These are phyloP conservation scores for Aquatica leii DNA, from an alignment of 2,888 invertebrate genomes.

Conservation along the genomic window DNA sequence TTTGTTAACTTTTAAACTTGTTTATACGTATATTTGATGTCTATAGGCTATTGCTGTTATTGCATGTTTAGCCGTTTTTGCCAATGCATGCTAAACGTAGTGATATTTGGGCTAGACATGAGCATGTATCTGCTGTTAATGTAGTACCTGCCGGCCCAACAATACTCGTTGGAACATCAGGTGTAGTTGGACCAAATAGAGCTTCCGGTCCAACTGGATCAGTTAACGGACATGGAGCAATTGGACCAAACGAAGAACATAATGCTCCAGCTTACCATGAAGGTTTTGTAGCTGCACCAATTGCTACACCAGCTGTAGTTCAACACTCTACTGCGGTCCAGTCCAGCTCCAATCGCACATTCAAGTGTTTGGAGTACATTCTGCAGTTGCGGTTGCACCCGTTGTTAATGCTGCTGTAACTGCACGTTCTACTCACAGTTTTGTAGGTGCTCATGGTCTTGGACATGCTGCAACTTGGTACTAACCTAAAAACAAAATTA, in stretches of 20 bases:
- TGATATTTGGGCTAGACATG: conserved; percentile 21
- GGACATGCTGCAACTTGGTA: too few relatives aligned
- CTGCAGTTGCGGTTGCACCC: conserved; percentile 13
- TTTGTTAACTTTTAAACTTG: too few relatives aligned
- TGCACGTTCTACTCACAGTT: too few relatives aligned
- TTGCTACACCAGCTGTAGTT: not conserved
- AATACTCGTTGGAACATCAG: too few relatives aligned
- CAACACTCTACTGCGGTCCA: too few relatives aligned
- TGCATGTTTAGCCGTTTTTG: conserved; percentile 36
- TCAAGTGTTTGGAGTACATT: too few relatives aligned
- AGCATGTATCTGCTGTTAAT: not conserved
- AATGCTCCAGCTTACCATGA: conserved; percentile 34
- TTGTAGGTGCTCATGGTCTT: conserved; percentile 8
- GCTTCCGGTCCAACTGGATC: conserved; percentile 27
- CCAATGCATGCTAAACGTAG: conserved; percentile 40
- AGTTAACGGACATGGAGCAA: conserved; percentile 28
- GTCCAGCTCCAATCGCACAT: too few relatives aligned
- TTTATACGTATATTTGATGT: too few relatives aligned
- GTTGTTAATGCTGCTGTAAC: too few relatives aligned
- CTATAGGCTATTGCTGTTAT: conserved; percentile 38
- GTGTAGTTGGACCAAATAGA: conserved; percentile 2
- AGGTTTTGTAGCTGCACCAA: conserved; percentile 5
- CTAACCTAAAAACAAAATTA: too few relatives aligned
- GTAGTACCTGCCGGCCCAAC: conserved; percentile 3
- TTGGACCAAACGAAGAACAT: conserved; percentile 22